These are phyloP conservation scores for Unio delphinus DNA, from an alignment of 2,888 invertebrate species.

Conservation along the genomic window DNA sequence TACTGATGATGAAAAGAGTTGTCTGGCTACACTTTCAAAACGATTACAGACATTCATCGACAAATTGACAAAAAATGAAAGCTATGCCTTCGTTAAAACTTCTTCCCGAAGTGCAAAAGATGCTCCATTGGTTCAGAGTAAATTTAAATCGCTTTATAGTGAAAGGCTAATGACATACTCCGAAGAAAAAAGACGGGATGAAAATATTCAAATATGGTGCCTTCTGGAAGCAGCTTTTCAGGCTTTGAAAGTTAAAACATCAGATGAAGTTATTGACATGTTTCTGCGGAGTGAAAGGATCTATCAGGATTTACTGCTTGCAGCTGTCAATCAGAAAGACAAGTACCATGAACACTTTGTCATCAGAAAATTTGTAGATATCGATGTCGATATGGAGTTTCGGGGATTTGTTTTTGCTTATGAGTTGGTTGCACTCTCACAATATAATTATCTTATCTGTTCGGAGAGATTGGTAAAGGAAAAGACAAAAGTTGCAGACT, in stretches of 20 bases:
- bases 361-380: conserved; percentile 52
- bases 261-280: conserved; percentile 53
- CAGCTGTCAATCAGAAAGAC: conserved; percentile 44
- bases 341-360: conserved; percentile 58
- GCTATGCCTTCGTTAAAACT: conserved; percentile 58
- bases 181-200: conserved; percentile 22
- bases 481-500: conserved; percentile 29
- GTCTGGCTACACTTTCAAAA: conserved; percentile 26
- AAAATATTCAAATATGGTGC: conserved; percentile 54
- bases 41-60: conserved; percentile 40
- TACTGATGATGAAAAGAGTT: conserved; percentile 21
- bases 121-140: conserved; percentile 48
- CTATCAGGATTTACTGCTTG: conserved; percentile 58
- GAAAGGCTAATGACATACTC: conserved; percentile 25
- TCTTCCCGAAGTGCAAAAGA: conserved; percentile 63
- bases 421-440: conserved; percentile 49
- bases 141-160: conserved; percentile 46
- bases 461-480: conserved; percentile 40
- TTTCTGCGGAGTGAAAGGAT: conserved; percentile 57
- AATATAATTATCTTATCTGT: conserved; percentile 59
- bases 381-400: conserved; percentile 63
- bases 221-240: conserved; percentile 53
- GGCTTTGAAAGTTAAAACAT: conserved; percentile 43
- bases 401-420: conserved; percentile 55
- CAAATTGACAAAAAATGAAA: conserved; percentile 26